Percentiles rank a stretch among this genome's conserved stretches.
phyloP scores from a whole-genome alignment of 2,888 invertebrate species.

The Eustalomyia histrio region DNA sequence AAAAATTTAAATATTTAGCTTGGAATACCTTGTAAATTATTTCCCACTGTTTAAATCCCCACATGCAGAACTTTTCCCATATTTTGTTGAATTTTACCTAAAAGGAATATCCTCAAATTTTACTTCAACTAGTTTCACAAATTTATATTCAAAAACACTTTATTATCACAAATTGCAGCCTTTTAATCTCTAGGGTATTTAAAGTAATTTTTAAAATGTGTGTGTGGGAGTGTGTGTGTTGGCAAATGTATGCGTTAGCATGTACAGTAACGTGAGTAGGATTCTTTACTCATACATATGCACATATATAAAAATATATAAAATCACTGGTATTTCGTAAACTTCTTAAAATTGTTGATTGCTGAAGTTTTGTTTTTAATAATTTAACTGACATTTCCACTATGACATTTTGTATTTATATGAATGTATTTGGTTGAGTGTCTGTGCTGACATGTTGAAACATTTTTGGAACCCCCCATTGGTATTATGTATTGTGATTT shows the following conservation, averaged over 20 bases:
- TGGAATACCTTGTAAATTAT: no score
- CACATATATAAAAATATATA: background rate
- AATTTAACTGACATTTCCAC: constrained; percentile 58
- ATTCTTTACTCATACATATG: background rate
- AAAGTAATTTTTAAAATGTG: constrained; percentile 2
- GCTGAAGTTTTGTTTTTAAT: constrained; percentile 53
- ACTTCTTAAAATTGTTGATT: constrained; percentile 53
- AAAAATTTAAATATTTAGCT: no score
- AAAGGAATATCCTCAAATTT: no score
- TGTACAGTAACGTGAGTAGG: background rate
- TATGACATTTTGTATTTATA: constrained; percentile 11
- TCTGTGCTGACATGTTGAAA: constrained; percentile 38
- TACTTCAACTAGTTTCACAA: no score
- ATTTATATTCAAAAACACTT: background rate
- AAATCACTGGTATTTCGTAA: constrained; percentile 25
- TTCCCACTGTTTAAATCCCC: no score
- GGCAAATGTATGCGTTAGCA: background rate
- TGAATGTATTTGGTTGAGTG: background rate
- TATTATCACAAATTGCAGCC: background rate
- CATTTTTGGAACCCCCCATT: constrained; percentile 37
- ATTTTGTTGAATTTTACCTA: no score
- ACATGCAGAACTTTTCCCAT: no score
- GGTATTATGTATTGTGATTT: constrained; percentile 48
- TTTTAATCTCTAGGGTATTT: constrained; percentile 12
- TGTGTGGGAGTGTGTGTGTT: background rate